Base-by-base conservation (phyloP, 1,140 invertebrate species). In the Teleogryllus occipitalis region DNA sequence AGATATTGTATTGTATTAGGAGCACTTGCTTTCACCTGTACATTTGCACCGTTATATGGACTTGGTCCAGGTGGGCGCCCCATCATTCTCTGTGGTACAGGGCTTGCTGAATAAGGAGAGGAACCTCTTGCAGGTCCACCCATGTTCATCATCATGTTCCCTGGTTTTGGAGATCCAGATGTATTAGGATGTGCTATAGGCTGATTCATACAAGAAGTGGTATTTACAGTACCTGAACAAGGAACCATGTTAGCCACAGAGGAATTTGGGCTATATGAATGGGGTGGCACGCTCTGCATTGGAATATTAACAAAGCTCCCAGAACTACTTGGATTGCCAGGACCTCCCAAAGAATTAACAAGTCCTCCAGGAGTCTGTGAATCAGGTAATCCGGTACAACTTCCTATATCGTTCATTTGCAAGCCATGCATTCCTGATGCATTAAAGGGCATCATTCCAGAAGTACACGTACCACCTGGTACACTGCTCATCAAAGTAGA, bases 1-100 rank as follows among this genome's bases (percentile, higher is more conserved):
- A 98, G 91, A 89, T 99, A 99, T 87, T 98, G 97, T 84, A 99
- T 98, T 15, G 97, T 98, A 86, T 98, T 98, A 0, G 97, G 97
- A 5, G 97, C 97, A 87, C 94, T 97, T 2, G 97, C 94, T 88
- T 98, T 98, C 46, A 98, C 97, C 87, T 96, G 94, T 74, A 96
- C 93, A 85, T 95, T 96, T 5, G 94, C 93, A 74, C 94, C 93
- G 85, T 93, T 93, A 85, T 93, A 94, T 0, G 91, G 90, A 80
- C 90, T 91, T 78, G 91, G 91, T 83, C 90, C 85, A 78, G 84
- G 84, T 0, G 85, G 83, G 39, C 87, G 85, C 7, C 86, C 84
- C 0, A 84, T 80, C 86, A 88, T 87, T 75, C 81, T 81, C 49
- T 81, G 81, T 73, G 81, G 81, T 75, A 78, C 80, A 65, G 80